These are phyloP conservation scores for Poeciliopsis prolifica DNA, from an alignment of 2,113 vertebrate genomes.

Conservation along the genomic window DNA sequence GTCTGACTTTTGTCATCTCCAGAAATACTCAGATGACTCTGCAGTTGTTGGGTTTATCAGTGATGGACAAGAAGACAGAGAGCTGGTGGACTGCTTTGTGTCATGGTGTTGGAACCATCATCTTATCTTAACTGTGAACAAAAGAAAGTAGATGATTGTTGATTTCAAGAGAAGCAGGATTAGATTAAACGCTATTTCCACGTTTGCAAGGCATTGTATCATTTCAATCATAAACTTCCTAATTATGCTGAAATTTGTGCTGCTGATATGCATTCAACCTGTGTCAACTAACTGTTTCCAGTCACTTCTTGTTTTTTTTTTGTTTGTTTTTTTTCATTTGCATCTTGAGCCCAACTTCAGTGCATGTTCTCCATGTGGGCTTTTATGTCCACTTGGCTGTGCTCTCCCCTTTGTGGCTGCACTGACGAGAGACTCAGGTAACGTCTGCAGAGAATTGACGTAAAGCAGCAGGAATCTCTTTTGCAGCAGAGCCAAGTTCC, in stretches of 20 bases:
- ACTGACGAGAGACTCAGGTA: slow-evolving; percentile 47
- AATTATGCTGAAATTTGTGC: no score
- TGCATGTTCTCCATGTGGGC: background rate
- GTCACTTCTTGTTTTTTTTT: background rate
- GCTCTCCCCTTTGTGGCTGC: slow-evolving; percentile 48
- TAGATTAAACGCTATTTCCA: no score
- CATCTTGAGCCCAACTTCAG: background rate
- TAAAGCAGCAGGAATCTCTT: slow-evolving; percentile 73
- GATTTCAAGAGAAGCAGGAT: no score
- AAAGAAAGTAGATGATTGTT: no score
- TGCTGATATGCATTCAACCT: background rate
- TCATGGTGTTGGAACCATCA: no score
- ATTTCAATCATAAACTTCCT: no score
- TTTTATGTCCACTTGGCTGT: slow-evolving; percentile 21
- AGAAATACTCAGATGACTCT: no score
- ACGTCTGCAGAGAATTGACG: slow-evolving; percentile 60
- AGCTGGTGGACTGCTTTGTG: no score
- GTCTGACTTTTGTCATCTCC: no score
- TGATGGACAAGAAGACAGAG: no score
- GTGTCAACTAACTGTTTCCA: background rate
- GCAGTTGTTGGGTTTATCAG: no score
- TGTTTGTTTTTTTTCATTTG: background rate
- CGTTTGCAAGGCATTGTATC: background rate
- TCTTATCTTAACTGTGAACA: no score
- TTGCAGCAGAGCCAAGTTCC: slow-evolving; percentile 43